Conservation (phyloP, 2,797 vertebrate genomes). For the Poecilia velifera region DNA sequence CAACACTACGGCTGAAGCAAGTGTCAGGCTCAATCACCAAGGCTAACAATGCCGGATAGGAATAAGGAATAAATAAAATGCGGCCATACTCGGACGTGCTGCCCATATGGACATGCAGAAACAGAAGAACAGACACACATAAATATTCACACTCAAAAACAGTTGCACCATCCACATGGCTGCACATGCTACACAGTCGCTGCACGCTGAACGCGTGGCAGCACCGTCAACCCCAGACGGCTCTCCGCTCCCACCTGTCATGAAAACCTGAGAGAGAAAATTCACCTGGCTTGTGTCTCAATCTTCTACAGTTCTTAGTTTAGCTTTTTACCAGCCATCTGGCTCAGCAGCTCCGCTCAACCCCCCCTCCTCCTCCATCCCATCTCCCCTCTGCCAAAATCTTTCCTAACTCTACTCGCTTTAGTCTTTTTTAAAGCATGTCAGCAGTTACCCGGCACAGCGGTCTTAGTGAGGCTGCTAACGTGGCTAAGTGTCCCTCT, state of each 20-base stretch:
- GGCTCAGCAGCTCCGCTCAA: conserved; percentile 67
- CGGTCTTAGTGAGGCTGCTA: conserved; percentile 70
- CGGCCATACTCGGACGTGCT: conserved; percentile 28
- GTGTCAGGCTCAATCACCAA: conserved; percentile 79
- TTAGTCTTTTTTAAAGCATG: conserved; percentile 65
- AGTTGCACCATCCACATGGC: conserved; percentile 67
- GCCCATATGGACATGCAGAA: conserved; percentile 51
- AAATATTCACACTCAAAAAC: conserved; percentile 72
- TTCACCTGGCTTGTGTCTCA: conserved; percentile 78
- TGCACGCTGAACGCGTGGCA: conserved; percentile 57
- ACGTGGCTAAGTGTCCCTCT: conserved; percentile 71
- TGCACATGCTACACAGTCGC: conserved; percentile 47
- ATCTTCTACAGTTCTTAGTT: conserved; percentile 70
- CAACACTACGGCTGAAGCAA: conserved; percentile 86
- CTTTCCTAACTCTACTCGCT: conserved; percentile 60
- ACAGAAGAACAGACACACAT: conserved; percentile 56
- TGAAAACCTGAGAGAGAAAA: conserved; percentile 56
- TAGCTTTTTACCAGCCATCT: conserved; percentile 73
- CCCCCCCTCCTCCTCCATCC: conserved; percentile 14
- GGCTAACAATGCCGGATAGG: conserved; percentile 58
- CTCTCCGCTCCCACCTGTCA: conserved; percentile 61
- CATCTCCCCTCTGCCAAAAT: conserved; percentile 9
- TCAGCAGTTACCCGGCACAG: conserved; percentile 72
- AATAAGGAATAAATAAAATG: conserved; percentile 30
- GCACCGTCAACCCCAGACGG: conserved; percentile 60